phyloP scores from a whole-genome alignment of 2,113 vertebrate species.

The Actenoides hombroni region DNA sequence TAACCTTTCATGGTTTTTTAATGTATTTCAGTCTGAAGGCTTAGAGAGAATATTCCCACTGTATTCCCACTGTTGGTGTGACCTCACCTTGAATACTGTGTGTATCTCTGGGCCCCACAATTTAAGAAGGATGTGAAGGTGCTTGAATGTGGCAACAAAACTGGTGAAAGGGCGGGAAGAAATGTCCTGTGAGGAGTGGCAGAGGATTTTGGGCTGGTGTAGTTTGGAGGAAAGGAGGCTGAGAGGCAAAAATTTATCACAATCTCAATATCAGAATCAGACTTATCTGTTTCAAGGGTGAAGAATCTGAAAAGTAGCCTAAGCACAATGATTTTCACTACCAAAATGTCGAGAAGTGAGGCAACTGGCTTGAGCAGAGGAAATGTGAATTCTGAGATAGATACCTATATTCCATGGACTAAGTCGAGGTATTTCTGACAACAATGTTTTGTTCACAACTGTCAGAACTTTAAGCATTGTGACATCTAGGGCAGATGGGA shows the following conservation, averaged over 20 bases:
- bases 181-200: accelerated
- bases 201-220: background rate
- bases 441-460: background rate
- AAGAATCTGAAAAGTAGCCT: background rate
- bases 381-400: background rate
- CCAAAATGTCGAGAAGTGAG: background rate
- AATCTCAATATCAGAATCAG: background rate
- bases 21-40: background rate
- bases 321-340: background rate
- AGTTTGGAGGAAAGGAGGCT: background rate
- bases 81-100: background rate
- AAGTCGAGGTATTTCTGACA: background rate
- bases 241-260: background rate
- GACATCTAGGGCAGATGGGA: background rate
- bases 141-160: background rate
- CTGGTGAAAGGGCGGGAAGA: background rate
- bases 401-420: background rate
- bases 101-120: no score
- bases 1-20: background rate
- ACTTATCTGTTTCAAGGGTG: background rate
- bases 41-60: background rate
- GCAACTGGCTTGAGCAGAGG: background rate
- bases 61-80: background rate
- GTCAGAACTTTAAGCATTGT: no score
- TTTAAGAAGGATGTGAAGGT: background rate